Evolutionary conservation across 2,888 invertebrate genomes (phyloP), one percentile per base, ranked within the genome.

Genomic region (Nomada fabriciana): DNA sequence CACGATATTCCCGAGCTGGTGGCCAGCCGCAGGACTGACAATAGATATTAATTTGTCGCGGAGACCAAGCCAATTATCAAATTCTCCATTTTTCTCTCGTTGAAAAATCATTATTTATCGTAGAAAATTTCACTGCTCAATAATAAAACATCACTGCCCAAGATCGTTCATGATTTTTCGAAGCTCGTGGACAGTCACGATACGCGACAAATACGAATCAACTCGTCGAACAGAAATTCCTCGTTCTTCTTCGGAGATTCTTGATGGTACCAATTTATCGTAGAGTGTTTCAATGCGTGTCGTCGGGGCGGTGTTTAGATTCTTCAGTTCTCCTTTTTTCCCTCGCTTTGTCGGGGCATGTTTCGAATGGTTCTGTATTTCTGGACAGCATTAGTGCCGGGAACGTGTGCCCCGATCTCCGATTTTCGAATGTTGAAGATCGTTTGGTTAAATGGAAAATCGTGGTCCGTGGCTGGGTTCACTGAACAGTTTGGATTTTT

Each of bases 21-120:
- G n/a, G 11, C 57, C 57, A 29, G 52, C 11, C 42, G 43, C 55
- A 36, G 43, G 53, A 11, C 18, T 29, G 64, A 59, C 70, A 57
- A 73, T 78, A 61, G 81, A 55, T 73, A 76, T 78, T 73, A 55
- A 81, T 79, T 57, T 25, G 43, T 25, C 55, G 2, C 11, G 11
- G 43, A 43, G 43, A 11, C 43, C 11, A 3, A 43, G 25, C 25
- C 11, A 11, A 15, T 47, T 47, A 15, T 36, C 1, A 47, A 47
- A 47, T 13, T 13, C 13, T 0, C 3, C 47, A 15, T 13, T 47
- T 47, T 47, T 15, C 11, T 47, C 15, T 47, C 15, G 47, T 47
- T 47, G 15, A 47, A 13, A 47, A 47, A 3, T 0, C 47, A 47
- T 47, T 15, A 47, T 52, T 50, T 65, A 65, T 65, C 18, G 9